Percentiles rank a stretch among this genome's conserved stretches.
These are phyloP conservation scores for Austrofundulus limnaeus DNA, from an alignment of 2,113 vertebrate species.

Conservation along the genomic window DNA sequence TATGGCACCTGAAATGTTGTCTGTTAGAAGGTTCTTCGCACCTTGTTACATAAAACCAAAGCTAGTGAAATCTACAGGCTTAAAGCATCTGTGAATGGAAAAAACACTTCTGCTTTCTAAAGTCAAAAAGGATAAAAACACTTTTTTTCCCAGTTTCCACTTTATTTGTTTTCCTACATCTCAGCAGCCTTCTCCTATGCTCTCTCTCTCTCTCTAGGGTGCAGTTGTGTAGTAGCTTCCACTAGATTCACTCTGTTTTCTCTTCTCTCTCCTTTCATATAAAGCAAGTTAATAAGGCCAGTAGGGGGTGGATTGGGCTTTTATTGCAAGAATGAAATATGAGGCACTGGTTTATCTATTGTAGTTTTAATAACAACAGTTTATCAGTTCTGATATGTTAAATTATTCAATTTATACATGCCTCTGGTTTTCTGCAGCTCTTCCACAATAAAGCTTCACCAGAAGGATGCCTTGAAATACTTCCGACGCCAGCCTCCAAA, in stretches of 20 bases:
- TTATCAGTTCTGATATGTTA: constrained; percentile 16
- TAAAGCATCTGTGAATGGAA: constrained; percentile 8
- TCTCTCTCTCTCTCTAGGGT: constrained; percentile 38
- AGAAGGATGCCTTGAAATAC: neutral
- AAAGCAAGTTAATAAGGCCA: constrained; percentile 56
- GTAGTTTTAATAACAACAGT: constrained; percentile 11
- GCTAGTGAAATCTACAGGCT: neutral
- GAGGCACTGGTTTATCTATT: constrained; percentile 1
- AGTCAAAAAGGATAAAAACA: constrained; percentile 24
- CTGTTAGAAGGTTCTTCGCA: constrained; percentile 23
- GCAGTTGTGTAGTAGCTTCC: constrained; percentile 32
- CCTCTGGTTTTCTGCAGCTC: neutral
- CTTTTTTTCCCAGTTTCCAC: neutral
- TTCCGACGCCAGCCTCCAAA: neutral
- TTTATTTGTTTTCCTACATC: constrained; percentile 30
- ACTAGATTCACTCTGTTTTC: constrained; percentile 35
- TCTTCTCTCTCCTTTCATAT: constrained; percentile 34
- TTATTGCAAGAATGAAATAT: constrained; percentile 19
- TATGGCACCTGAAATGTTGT: constrained; percentile 27
- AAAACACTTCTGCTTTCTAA: constrained; percentile 15
- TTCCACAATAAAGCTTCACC: neutral
- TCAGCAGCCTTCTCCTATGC: constrained; percentile 45
- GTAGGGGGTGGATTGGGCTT: constrained; percentile 31
- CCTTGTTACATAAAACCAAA: constrained; percentile 36
- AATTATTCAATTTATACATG: constrained; percentile 9